Evolutionary conservation across 2,113 vertebrate genomes (phyloP).

Genomic region (Verasper variegatus): DNA sequence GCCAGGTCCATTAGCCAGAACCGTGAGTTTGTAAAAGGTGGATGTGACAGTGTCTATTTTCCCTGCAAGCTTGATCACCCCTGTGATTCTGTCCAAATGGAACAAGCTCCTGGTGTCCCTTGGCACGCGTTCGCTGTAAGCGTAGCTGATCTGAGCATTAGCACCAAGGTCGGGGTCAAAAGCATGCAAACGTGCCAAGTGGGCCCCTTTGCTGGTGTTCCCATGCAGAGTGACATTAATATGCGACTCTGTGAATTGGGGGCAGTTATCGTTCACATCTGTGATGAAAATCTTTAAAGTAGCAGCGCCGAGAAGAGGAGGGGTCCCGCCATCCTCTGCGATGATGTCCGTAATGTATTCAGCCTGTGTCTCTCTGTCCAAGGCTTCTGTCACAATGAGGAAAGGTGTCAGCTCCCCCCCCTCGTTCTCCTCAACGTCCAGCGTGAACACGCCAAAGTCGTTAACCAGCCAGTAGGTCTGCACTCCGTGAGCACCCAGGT

Average conservation of each 20-base stretch:
- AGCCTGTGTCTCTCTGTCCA: conserved; percentile 90
- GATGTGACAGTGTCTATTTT: conserved; percentile 85
- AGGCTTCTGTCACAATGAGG: conserved; percentile 89
- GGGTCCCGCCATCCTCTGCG: conserved; percentile 93
- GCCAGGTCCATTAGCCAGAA: conserved; percentile 91
- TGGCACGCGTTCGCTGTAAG: conserved; percentile 93
- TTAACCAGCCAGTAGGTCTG: conserved; percentile 95
- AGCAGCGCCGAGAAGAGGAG: conserved; percentile 89
- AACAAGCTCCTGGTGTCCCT: conserved; percentile 89
- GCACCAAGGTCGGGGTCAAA: conserved; percentile 90
- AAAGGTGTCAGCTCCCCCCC: conserved; percentile 93
- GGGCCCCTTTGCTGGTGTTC: conserved; percentile 88
- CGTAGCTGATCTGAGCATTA: conserved; percentile 92
- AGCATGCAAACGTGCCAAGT: conserved; percentile 85
- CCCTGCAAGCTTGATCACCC: conserved; percentile 85
- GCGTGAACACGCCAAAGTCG: conserved; percentile 91
- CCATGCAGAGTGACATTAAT: conserved; percentile 90
- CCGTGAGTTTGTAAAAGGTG: conserved; percentile 88
- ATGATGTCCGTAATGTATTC: conserved; percentile 92
- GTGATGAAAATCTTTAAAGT: conserved; percentile 92
- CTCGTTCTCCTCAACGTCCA: conserved; percentile 97
- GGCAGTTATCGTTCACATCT: conserved; percentile 97
- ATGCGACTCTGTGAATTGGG: conserved; percentile 87
- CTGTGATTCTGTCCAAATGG: conserved; percentile 87
- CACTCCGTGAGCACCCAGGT: conserved; percentile 87